Percentiles rank a stretch among this genome's conserved stretches.
Evolutionary conservation across 2,113 vertebrate genomes (phyloP).

Genomic region (Nestor notabilis): DNA sequence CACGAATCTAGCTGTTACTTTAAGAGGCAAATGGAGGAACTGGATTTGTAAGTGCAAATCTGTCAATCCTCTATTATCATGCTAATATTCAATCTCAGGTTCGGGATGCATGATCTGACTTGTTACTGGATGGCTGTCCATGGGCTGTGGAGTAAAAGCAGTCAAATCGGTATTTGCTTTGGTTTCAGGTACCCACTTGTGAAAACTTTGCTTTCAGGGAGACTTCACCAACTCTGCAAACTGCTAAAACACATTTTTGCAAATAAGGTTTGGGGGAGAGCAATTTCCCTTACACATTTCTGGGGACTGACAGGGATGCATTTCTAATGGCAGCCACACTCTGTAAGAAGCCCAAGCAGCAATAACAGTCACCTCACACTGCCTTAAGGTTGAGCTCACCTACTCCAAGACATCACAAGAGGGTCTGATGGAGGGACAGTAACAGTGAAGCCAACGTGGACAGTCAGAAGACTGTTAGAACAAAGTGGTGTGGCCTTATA

Average conservation of each 20-base stretch:
- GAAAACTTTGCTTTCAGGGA: background rate
- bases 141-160: background rate
- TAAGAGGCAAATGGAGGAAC: background rate
- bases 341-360: background rate
- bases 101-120: background rate
- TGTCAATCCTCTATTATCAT: background rate
- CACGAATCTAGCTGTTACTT: background rate
- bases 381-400: background rate
- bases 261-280: background rate
- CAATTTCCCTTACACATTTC: background rate
- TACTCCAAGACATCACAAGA: background rate
- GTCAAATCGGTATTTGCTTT: background rate
- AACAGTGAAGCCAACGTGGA: background rate
- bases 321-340: background rate
- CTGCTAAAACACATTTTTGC: background rate
- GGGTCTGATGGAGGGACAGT: background rate
- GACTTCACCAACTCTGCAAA: background rate
- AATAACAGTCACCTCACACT: rapidly evolving
- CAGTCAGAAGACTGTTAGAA: background rate
- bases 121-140: background rate
- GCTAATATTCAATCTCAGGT: background rate
- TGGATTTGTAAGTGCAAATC: background rate
- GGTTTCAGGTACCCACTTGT: background rate
- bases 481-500: background rate
- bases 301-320: background rate